Evolutionary conservation across 2,888 invertebrate genomes (phyloP).

Genomic region (Phortica okadai): DNA sequence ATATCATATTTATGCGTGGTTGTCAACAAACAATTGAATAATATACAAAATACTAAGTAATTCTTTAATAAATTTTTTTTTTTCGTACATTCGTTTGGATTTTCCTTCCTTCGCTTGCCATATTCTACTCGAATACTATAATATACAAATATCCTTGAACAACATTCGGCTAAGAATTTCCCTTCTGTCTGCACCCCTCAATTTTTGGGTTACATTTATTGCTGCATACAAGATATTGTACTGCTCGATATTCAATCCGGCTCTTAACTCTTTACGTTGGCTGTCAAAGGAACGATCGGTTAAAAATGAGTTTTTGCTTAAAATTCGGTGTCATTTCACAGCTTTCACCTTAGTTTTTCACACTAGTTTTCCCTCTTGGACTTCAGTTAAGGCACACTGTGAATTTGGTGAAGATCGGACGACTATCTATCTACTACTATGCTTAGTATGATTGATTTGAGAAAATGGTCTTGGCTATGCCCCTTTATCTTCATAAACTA

Average conservation of each 20-base stretch:
- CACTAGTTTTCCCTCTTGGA: too few relatives aligned
- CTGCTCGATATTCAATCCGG: constrained; percentile 48
- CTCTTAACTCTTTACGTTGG: constrained; percentile 53
- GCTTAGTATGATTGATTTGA: too few relatives aligned
- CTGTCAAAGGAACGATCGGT: too few relatives aligned
- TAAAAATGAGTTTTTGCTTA: too few relatives aligned
- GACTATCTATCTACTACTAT: too few relatives aligned
- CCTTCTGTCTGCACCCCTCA: not conserved
- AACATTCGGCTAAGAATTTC: constrained; percentile 21
- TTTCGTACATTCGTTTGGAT: not conserved
- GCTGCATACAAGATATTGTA: constrained; percentile 47
- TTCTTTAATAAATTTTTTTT: constrained; percentile 48
- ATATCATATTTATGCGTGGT: constrained; percentile 68
- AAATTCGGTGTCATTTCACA: too few relatives aligned
- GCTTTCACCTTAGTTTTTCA: too few relatives aligned
- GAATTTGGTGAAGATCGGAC: too few relatives aligned
- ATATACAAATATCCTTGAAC: constrained; percentile 19
- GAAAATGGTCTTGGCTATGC: too few relatives aligned
- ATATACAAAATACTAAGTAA: constrained; percentile 69
- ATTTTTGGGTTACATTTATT: not conserved
- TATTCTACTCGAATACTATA: not conserved
- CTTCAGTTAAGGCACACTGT: too few relatives aligned
- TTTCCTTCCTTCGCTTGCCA: not conserved
- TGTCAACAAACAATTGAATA: constrained; percentile 71
- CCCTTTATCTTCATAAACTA: too few relatives aligned